Base-by-base conservation (phyloP, 2,113 vertebrate species). In the Cinclus mexicanus region DNA sequence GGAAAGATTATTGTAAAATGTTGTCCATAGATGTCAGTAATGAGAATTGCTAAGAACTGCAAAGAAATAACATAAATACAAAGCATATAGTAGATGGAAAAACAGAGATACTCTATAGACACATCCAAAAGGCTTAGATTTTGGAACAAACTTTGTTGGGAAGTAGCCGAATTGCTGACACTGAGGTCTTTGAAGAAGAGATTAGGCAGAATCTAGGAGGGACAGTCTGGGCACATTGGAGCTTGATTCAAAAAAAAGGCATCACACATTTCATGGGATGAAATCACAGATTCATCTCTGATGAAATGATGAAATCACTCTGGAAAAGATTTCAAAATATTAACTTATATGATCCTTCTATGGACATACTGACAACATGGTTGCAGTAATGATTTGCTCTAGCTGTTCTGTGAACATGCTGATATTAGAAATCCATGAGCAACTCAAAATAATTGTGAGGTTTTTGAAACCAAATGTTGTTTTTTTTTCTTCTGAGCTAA, bases 151-250 rank as follows among this genome's bases (percentile, higher is more conserved):
- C 25, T 79, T 91, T 14, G 3, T 61, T 94, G 88, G 90, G 67
- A 72, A 46, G 59, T 65, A 83, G 67, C 55, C 1, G 2, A 74
- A 50, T 77, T 10, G 50, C 85, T 95, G 79, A 72, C 92, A 76
- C n/a, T 49, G 46, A 87, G 28, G 28, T 65, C 79, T 93, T 88
- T 90, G 55, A 76, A 69, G 70, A 76, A 88, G 61, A 97, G 28
- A 76, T 83, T 77, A 95, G 78, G 52, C 67, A 93, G 85, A 85
- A 83, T 85, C 46, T 92, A 61, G 52, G 46, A 92, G 67, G 68
- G 59, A 80, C 39, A 81, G 22, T 55, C 26, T 74, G 65, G 79
- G 42, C 29, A 69, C 20, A 59, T 2, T 74, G 59, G 67, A 67
- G 6, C 29, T 93, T 70, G 52, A 50, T 71, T 87, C 37, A 77